Evolutionary conservation across 2,888 invertebrate species (phyloP), one percentile per base, ranked within the genome.

Genomic region (Tetanocera ferruginea): DNA sequence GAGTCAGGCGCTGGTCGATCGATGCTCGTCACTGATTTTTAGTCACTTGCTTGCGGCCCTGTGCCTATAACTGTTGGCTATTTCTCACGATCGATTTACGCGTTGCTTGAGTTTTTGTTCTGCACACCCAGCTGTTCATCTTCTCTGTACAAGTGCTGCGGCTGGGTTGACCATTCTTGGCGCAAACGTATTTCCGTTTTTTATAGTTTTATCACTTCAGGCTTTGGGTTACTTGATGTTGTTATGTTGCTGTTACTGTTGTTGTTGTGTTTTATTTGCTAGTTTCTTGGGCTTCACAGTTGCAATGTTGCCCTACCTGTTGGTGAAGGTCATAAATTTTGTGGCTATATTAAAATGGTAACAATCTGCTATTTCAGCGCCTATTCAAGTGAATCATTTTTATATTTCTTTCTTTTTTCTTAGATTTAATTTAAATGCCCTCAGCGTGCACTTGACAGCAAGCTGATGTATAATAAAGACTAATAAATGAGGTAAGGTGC

Each of bases 61-160:
- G 28, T 51, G 55, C 37, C 72, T 79, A 78, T 77, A 78, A 78
- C 76, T 78, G 77, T 78, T 78, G 82, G 81, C 80, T 78, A 80
- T 82, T 82, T 82, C 82, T 82, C 82, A 82, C 82, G 80, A 78
- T 81, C 80, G 80, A 81, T 79, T 80, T 49, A 71, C 67, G 69
- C 66, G 49, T 51, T 60, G 8, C n/a, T 74, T 14, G 69, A 43
- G 5, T 62, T 31, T 49, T 62, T 28, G 70, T 37, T n/a, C 72
- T 23, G 70, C 62, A 57, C 64, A 74, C 64, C 74, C 74, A 49
- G 23, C 34, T 25, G 55, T 31, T 74, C 62, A 51, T 37, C 69
- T 70, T 51, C 31, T 31, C 34, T 9, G n/a, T 66, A 8, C 67
- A 37, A 72, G 37, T 72, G 25, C 67, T 31, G n/a, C n/a, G 43